phyloP scores from a whole-genome alignment of 35 echinoderm and acorn worm genomes.

The Apostichopus californicus region DNA sequence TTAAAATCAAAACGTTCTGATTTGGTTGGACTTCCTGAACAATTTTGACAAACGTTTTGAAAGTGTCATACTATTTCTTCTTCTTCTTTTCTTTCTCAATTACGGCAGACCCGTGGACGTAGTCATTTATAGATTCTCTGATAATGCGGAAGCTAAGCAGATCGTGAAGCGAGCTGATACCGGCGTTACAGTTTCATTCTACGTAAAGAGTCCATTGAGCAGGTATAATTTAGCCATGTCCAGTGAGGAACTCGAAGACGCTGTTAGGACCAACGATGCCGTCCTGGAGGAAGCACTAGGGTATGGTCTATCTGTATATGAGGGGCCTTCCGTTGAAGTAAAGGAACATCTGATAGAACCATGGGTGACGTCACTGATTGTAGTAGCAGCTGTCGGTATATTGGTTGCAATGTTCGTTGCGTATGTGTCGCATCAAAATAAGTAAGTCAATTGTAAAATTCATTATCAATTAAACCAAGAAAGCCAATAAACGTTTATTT shows the following conservation, averaged over 20 bases:
- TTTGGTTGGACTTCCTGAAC: no score
- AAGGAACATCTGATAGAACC: slow-evolving; percentile 7
- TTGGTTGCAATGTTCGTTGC: slow-evolving; percentile 39
- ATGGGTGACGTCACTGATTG: slow-evolving; percentile 43
- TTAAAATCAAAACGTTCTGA: no score
- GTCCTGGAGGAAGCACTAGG: background rate
- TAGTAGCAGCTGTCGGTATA: slow-evolving; percentile 19
- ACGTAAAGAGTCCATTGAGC: slow-evolving; percentile 39
- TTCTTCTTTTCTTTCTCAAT: background rate
- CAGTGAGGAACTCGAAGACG: slow-evolving; percentile 31
- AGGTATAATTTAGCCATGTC: slow-evolving; percentile 3
- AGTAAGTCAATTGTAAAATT: slow-evolving; percentile 7
- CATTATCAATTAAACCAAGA: no score
- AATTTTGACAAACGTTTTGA: no score
- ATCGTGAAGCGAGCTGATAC: background rate
- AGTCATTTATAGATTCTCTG: slow-evolving; percentile 4
- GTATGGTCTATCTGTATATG: background rate
- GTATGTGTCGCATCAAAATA: slow-evolving; percentile 20
- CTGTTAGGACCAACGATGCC: background rate
- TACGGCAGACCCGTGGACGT: background rate
- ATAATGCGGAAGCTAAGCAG: background rate
- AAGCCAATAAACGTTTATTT: no score
- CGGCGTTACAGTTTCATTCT: background rate
- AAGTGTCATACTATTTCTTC: no score
- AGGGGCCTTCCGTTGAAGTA: background rate